phyloP scores from a whole-genome alignment of 2,888 invertebrate species.

The Silvanus unidentatus region DNA sequence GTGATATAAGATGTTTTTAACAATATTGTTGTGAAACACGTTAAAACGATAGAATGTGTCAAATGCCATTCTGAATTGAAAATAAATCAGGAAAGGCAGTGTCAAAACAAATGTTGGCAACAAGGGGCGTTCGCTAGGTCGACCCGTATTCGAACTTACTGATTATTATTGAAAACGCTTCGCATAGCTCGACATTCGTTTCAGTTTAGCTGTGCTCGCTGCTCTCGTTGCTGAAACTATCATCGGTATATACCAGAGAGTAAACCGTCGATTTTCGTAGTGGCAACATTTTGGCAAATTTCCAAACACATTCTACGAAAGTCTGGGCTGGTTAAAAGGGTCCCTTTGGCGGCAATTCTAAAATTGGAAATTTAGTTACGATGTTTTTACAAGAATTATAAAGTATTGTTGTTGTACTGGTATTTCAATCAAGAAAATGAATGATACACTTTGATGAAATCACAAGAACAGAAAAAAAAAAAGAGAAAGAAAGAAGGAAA shows the following conservation, averaged over 20 bases:
- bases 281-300: constrained; percentile 31
- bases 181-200: constrained; percentile 35
- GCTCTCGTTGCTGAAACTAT: constrained; percentile 11
- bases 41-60: constrained; percentile 14
- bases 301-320: constrained; percentile 31
- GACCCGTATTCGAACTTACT: constrained; percentile 25
- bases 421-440: constrained; percentile 16
- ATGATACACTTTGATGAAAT: constrained; percentile 15
- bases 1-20: no score
- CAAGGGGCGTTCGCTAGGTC: constrained; percentile 25
- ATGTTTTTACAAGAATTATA: constrained; percentile 27
- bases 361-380: constrained; percentile 35
- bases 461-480: neutral
- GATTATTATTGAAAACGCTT: constrained; percentile 38
- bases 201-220: constrained; percentile 26
- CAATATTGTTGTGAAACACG: constrained; percentile 3
- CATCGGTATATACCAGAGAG: constrained; percentile 32
- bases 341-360: constrained; percentile 26
- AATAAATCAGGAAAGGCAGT: constrained; percentile 32
- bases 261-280: constrained; percentile 27
- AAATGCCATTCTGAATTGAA: constrained; percentile 22
- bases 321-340: constrained; percentile 30
- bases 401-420: constrained; percentile 13
- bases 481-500: no score
- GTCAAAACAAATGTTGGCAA: constrained; percentile 33